Base-by-base conservation (phyloP, 2,888 invertebrate genomes). In the Euplagia quadripunctaria region DNA sequence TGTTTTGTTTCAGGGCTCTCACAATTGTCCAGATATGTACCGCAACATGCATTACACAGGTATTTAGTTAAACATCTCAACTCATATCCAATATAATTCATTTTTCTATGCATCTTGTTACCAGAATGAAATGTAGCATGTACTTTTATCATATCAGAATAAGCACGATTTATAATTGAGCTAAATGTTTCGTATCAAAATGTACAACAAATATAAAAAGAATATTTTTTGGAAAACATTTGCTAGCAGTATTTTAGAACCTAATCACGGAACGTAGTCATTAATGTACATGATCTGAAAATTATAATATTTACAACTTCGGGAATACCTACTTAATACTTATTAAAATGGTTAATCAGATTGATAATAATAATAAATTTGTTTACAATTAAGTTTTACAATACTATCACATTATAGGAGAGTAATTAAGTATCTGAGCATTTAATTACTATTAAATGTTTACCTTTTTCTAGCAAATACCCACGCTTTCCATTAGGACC, bases 41-140 rank as follows among this genome's bases (percentile, higher is more conserved):
- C 97, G 97, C 93, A 98, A 98, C 89, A 98, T 98, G 97, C 98
- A 98, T 89, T 98, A 98, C 91, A 97, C 97, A 96, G 98, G 98
- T 98, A 97, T 92, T 55, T 71, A 58, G 17, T 61, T 8, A 11
- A 46, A 49, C 1, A 52, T 49, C 51, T 12, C 16, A 55, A 17
- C 49, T 51, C 42, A 17, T 16, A 58, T 58, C 14, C 14, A 31
- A 31, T 31, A 31, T 31, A 61, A 31, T 31, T 61, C 71, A 79
- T 75, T 73, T n/a, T 42, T 52, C 14, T 68, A 74, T 70, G 82
- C 82, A 82, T 82, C 74, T 74, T 80, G 77, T 73, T 65, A 71
- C 49, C 73, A 73, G 79, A 76, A 66, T 75, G 77, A 52, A 73
- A 72, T 76, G 79, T 31, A 73, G 83, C 83, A 83, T 83, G 83